These are phyloP conservation scores for Oxytorus armatus DNA, from an alignment of 2,888 invertebrate species.

Conservation along the genomic window DNA sequence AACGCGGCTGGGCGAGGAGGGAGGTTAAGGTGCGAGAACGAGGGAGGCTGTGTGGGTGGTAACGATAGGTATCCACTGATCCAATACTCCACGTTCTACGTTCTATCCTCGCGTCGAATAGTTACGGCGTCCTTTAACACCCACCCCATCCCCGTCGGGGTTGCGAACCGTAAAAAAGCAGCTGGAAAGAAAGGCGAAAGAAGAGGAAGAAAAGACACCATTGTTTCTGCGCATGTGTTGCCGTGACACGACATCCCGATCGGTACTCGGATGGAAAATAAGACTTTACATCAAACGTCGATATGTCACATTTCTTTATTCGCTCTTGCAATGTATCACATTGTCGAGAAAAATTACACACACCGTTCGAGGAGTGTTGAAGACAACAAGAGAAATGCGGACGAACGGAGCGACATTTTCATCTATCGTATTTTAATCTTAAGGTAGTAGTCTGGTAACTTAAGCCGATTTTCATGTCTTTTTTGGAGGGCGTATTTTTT, in stretches of 20 bases:
- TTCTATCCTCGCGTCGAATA: slow-evolving; percentile 64
- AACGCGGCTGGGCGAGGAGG: slow-evolving; percentile 63
- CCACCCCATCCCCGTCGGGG: slow-evolving; percentile 68
- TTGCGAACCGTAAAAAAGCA: slow-evolving; percentile 52
- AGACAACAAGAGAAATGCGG: no score
- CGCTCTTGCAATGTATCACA: no score
- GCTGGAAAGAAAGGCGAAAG: slow-evolving; percentile 58
- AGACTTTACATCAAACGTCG: slow-evolving; percentile 1
- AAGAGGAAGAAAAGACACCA: slow-evolving; percentile 48
- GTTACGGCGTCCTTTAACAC: slow-evolving; percentile 72
- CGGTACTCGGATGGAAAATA: slow-evolving; percentile 21
- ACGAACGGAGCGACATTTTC: no score
- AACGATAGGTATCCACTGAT: slow-evolving; percentile 64
- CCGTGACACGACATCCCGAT: slow-evolving; percentile 11
- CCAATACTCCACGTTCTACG: slow-evolving; percentile 63
- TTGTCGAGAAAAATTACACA: no score
- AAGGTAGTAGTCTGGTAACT: no score
- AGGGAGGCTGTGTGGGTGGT: slow-evolving; percentile 57
- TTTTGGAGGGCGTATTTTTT: no score
- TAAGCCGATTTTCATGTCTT: no score
- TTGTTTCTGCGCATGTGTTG: slow-evolving; percentile 52
- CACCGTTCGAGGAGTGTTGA: no score
- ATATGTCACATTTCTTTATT: not conserved
- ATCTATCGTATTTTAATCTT: no score
- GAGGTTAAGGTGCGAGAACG: slow-evolving; percentile 9